These are phyloP conservation scores for Blastomussa wellsi DNA, from an alignment of 92 coral and sea anemone species.

Conservation along the genomic window DNA sequence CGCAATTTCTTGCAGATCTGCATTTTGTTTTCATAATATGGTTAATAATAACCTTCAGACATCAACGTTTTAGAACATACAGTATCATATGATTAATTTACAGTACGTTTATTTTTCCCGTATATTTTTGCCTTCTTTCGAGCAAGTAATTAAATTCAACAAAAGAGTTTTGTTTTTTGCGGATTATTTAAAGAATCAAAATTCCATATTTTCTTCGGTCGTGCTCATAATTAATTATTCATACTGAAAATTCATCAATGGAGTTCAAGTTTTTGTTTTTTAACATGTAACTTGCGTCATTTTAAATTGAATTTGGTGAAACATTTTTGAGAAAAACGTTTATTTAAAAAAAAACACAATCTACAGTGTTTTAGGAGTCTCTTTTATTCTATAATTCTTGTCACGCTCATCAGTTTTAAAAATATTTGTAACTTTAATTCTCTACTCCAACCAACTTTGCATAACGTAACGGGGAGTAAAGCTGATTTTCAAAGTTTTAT, in stretches of 20 bases:
- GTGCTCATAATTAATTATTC: background rate
- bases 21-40: background rate
- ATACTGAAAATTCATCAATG: background rate
- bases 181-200: background rate
- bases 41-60: background rate
- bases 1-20: background rate
- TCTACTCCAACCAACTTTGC: no score
- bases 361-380: no score
- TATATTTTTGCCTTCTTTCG: background rate
- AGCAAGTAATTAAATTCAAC: background rate
- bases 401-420: no score
- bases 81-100: no score
- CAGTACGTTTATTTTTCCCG: no score
- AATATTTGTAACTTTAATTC: no score
- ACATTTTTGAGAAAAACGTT: no score
- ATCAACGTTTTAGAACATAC: background rate
- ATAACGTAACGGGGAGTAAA: no score
- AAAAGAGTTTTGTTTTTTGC: background rate
- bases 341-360: no score
- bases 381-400: no score
- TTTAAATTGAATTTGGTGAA: background rate
- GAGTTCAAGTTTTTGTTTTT: background rate
- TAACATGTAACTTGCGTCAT: background rate
- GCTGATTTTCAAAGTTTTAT: no score
- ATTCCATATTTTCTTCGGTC: background rate